phyloP scores from a whole-genome alignment of 2,888 invertebrate genomes.

The Diadegma fenestrale region DNA sequence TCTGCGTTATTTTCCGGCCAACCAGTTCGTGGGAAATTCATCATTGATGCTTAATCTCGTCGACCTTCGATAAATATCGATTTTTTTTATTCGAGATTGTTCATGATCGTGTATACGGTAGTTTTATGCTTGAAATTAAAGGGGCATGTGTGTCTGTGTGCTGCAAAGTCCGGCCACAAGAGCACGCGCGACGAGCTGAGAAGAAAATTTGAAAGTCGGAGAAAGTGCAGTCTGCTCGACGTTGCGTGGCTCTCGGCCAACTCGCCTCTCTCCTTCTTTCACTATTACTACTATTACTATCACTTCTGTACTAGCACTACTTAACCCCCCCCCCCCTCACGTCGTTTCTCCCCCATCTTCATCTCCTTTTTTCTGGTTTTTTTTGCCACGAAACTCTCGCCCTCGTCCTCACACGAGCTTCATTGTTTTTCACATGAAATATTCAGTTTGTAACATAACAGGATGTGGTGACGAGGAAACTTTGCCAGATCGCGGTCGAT shows the following conservation, averaged over 20 bases:
- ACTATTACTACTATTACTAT: slow-evolving; percentile 61
- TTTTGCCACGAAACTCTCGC: slow-evolving; percentile 62
- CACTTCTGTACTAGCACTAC: slow-evolving; percentile 49
- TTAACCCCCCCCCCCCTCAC: slow-evolving; percentile 9
- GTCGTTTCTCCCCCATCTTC: slow-evolving; percentile 18
- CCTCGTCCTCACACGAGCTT: slow-evolving; percentile 23
- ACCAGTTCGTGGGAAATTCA: too few relatives aligned
- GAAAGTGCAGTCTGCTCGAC: slow-evolving; percentile 78
- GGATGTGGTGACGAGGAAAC: slow-evolving; percentile 27
- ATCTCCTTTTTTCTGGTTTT: slow-evolving; percentile 64
- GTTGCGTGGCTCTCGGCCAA: slow-evolving; percentile 74
- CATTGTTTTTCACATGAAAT: slow-evolving; percentile 15
- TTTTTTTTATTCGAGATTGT: not conserved
- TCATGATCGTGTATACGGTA: not conserved
- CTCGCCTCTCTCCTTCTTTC: slow-evolving; percentile 70
- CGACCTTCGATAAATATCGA: not conserved
- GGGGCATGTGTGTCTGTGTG: not conserved
- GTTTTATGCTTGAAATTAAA: not conserved
- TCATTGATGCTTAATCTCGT: too few relatives aligned
- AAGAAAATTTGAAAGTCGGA: slow-evolving; percentile 83
- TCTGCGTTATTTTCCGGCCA: not conserved
- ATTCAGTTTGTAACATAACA: slow-evolving; percentile 23
- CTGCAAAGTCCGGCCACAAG: slow-evolving; percentile 31
- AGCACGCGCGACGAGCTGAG: slow-evolving; percentile 36
- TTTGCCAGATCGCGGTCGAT: slow-evolving; percentile 2